phyloP scores from a whole-genome alignment of 2,113 vertebrate species.

The Phyllopteryx taeniolatus region DNA sequence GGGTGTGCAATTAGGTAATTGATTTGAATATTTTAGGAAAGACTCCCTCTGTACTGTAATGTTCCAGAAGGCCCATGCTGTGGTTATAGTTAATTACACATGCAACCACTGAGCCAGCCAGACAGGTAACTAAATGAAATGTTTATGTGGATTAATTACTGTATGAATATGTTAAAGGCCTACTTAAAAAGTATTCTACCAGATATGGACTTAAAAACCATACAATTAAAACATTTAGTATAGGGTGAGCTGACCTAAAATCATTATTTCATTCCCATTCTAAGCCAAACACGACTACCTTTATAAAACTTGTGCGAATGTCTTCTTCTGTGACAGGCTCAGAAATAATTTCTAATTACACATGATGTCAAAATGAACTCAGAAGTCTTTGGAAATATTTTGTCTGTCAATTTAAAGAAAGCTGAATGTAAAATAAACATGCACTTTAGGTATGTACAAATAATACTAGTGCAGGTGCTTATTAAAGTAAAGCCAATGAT shows the following conservation, averaged over 20 bases:
- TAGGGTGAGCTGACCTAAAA: neutral
- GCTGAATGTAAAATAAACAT: too few relatives aligned
- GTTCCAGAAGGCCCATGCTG: conserved; percentile 21
- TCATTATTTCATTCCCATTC: neutral
- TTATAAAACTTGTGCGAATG: too few relatives aligned
- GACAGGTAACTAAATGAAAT: neutral
- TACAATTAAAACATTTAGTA: neutral
- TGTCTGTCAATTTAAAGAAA: too few relatives aligned
- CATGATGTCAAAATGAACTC: too few relatives aligned
- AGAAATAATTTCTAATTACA: too few relatives aligned
- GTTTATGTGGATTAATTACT: neutral
- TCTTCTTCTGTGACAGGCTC: too few relatives aligned
- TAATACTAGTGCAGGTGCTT: too few relatives aligned
- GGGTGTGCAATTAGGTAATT: conserved; percentile 19
- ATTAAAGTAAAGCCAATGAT: too few relatives aligned
- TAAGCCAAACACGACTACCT: too few relatives aligned
- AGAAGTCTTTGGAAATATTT: too few relatives aligned
- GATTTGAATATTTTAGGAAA: neutral
- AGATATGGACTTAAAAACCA: neutral
- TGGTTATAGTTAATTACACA: neutral
- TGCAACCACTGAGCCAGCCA: neutral
- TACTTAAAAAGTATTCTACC: too few relatives aligned
- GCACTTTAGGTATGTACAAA: too few relatives aligned
- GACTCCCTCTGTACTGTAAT: conserved; percentile 2
- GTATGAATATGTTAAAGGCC: neutral